Conservation (phyloP, 2,113 vertebrate genomes). For the Tautogolabrus adspersus region DNA sequence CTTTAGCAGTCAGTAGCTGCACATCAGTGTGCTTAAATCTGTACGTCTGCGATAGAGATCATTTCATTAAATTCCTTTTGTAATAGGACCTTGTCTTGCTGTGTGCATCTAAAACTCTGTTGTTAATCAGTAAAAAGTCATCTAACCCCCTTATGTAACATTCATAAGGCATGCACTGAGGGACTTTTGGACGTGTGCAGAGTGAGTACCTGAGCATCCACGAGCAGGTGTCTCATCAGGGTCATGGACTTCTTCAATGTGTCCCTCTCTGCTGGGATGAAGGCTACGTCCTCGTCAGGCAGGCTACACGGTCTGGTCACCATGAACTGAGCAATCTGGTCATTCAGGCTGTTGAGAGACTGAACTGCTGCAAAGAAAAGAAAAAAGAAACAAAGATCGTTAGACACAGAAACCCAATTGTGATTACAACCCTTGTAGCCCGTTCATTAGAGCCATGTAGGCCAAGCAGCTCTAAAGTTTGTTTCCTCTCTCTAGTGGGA, state of each 20-base stretch:
- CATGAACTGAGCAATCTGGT: conserved; percentile 95
- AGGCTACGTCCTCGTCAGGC: conserved; percentile 86
- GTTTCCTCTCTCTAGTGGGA: conserved; percentile 13
- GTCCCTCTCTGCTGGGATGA: conserved; percentile 88
- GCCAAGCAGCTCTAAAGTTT: conserved; percentile 12
- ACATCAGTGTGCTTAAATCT: background rate
- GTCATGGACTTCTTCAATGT: conserved; percentile 91
- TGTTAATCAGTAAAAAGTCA: background rate
- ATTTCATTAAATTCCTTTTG: background rate
- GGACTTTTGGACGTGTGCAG: background rate
- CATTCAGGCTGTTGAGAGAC: conserved; percentile 92
- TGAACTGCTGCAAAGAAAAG: conserved; percentile 87
- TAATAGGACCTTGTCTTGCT: background rate
- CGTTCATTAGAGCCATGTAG: background rate
- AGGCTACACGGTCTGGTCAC: conserved; percentile 88
- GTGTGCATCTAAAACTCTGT: no score
- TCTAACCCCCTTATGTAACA: background rate
- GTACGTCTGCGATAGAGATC: background rate
- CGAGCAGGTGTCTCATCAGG: conserved; percentile 93
- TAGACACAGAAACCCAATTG: background rate
- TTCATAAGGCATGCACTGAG: background rate
- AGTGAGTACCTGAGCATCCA: conserved; percentile 93
- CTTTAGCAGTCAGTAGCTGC: background rate
- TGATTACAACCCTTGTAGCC: accelerated
- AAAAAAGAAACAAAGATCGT: background rate